Evolutionary conservation across 1,140 invertebrate species (phyloP), one percentile per base, ranked within the genome.

Genomic region (Macrosteles quadrilineatus): DNA sequence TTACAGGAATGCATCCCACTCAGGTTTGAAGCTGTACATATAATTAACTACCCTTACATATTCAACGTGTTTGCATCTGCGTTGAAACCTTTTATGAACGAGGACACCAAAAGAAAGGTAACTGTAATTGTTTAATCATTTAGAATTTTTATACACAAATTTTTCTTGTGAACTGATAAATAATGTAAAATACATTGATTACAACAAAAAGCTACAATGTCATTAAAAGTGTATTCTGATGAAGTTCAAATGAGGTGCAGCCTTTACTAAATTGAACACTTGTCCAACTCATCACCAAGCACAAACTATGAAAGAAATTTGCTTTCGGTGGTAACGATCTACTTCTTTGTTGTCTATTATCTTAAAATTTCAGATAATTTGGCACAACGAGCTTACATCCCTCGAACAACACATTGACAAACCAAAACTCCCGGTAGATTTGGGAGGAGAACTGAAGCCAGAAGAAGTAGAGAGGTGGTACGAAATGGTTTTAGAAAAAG

Each of bases 1-100:
- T 73, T 74, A 27, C 69, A 75, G 73, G 73, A 75, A 12, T 74
- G 69, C 31, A 73, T 74, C 14, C 74, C 73, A 36, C 31, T 75
- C 12, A 59, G 70, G 36, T 74, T 75, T 55, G 70, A 74, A 40
- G 57, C 62, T 2, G 68, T 74, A 27, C 73, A 75, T 47, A 47
- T 74, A 21, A 69, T 72, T 12, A 75, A 75, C 43, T 68, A 72
- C 40, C 74, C 74, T 4, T 40, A 70, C 3, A 57, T 73, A 29
- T 75, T 74, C 40, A 73, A 70, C 50, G 31, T 73, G 14, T 73
- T 74, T 69, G 73, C 36, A 31, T 40, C 70, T 1, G 70, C 69
- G 14, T 6, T 75, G n/a, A 75, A 73, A 43, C 72, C 73, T 27
- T 74, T 75, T 50, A 68, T 75, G 65, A 68, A 57, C 17, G 73